Base-by-base conservation (phyloP, 2,797 vertebrate genomes). In the Crocodylus rhombifer region DNA sequence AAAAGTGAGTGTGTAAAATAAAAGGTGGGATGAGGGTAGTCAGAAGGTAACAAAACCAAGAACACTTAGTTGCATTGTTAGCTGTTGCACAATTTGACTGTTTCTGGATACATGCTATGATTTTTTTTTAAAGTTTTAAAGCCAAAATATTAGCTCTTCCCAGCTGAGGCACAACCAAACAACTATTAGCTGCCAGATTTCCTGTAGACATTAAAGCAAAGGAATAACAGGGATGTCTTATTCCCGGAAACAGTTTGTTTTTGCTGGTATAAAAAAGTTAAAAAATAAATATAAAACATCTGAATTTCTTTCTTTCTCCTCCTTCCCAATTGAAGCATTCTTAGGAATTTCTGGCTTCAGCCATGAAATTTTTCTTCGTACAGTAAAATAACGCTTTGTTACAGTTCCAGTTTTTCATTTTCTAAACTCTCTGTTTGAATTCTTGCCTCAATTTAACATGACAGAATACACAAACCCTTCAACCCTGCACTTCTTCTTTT, bases 41-140 rank as follows among this genome's bases (percentile, higher is more conserved):
- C 14, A 51, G 7, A 71, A 23, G 4, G 69, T 73, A 73, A 5
- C 7, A 74, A 25, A 51, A 28, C 26, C 36, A 30, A 86, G 73
- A 93, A 14, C 4, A 30, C 18, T 36, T 58, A 2, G 28, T 87
- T 57, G 17, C 62, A n/a, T 74, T 57, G 25, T 21, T 80, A 77
- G 12, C 58, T 36, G 56, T 56, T 26, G 21, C 12, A 17, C 5
- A 20, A 56, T 81, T 89, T 92, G 18, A 62, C 15, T 58, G 3
- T 78, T 7, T 55, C 16, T 73, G 84, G 23, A 16, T 57, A 76
- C 6, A 9, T 23, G 4, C 11, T 9, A 2, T 26, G 51, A 6
- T 76, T 91, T 55, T 76, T 91, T 55, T 51, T 85, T 77, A 55
- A 5, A 28, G 55, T 57, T 82, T 92, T 55, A 33, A 11, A 87